Evolutionary conservation across 2,113 vertebrate species (phyloP).

Genomic region (Takifugu flavidus): DNA sequence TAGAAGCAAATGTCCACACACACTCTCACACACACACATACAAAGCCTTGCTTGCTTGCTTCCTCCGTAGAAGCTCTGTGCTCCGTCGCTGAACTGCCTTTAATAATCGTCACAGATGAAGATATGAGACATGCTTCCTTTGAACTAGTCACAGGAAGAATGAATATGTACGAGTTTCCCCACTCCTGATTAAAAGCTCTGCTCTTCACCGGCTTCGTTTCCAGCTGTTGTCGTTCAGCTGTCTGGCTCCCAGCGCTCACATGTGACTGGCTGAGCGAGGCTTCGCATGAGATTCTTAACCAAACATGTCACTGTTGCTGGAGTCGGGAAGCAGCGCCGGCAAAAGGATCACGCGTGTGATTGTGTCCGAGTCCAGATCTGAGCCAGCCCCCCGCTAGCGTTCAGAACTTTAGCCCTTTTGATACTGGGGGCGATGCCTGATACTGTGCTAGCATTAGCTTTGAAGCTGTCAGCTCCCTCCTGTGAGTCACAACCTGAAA

Average conservation of each 20-base stretch:
- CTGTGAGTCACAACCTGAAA: constrained; percentile 21
- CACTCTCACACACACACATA: not conserved
- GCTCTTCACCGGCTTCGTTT: not conserved
- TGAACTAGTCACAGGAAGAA: too few species aligned
- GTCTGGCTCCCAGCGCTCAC: not conserved
- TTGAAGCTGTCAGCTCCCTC: constrained; percentile 3
- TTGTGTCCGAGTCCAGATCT: too few species aligned
- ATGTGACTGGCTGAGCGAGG: not conserved
- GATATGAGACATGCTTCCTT: not conserved
- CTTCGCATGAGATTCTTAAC: not conserved
- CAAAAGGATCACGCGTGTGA: too few species aligned
- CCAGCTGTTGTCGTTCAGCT: not conserved
- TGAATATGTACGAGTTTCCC: not conserved
- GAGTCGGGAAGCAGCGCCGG: too few species aligned
- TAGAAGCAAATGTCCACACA: constrained; percentile 19
- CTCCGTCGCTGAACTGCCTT: not conserved
- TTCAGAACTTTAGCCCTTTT: too few species aligned
- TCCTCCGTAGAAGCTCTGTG: not conserved
- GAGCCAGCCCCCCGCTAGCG: too few species aligned
- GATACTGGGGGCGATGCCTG: too few species aligned
- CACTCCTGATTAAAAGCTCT: not conserved
- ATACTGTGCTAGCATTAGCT: too few species aligned
- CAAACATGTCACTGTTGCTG: not conserved
- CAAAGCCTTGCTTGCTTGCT: not conserved
- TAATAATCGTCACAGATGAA: not conserved